These are phyloP conservation scores for Mustelus asterias DNA, from an alignment of 2,113 vertebrate species.

Conservation along the genomic window DNA sequence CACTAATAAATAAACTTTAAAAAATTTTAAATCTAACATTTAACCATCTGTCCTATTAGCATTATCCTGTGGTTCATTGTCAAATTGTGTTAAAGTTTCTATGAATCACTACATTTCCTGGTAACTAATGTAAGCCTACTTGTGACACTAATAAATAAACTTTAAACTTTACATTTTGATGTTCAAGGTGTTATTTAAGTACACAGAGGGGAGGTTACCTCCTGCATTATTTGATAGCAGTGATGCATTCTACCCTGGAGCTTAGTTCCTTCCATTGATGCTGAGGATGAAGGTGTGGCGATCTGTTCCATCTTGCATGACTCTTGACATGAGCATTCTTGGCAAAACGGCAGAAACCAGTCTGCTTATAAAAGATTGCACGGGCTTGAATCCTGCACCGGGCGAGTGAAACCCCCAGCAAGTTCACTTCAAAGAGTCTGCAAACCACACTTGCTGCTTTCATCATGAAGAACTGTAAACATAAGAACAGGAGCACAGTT, in stretches of 20 bases:
- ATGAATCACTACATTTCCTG: neutral
- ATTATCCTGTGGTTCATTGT: neutral
- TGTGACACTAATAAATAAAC: too few species aligned
- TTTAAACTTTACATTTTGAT: too few species aligned
- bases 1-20: too few species aligned
- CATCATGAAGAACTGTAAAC: neutral
- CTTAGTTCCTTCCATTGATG: neutral
- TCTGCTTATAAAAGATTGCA: neutral
- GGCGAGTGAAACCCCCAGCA: neutral
- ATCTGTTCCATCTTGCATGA: constrained; percentile 30
- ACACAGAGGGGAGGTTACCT: neutral
- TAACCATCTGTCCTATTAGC: neutral
- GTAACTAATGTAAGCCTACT: too few species aligned
- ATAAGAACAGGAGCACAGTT: neutral
- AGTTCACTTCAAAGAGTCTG: neutral
- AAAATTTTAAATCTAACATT: too few species aligned
- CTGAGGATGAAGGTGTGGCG: neutral
- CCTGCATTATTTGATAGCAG: neutral
- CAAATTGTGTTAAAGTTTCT: neutral
- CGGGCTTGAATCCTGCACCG: neutral
- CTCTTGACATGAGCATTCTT: constrained; percentile 10
- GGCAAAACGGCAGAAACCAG: neutral
- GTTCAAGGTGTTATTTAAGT: neutral
- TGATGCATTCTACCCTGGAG: neutral
- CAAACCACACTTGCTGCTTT: neutral